phyloP scores from a whole-genome alignment of 2,113 vertebrate genomes.

The Mobula birostris region DNA sequence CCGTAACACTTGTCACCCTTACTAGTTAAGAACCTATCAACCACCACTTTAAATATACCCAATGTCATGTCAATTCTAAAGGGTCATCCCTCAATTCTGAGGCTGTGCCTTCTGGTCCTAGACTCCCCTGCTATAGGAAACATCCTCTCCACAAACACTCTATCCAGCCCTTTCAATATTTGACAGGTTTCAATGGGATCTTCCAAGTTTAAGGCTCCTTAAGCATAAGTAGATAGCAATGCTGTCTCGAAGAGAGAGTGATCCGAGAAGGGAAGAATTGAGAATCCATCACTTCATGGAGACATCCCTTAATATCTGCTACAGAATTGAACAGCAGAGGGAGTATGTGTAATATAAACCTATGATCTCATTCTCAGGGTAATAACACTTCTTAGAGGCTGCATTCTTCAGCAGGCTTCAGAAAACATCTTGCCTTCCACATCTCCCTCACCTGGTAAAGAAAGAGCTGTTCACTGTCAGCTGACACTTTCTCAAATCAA shows the following conservation, averaged over 20 bases:
- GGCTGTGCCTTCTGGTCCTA: too few species aligned
- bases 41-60: too few species aligned
- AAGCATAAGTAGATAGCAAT: neutral
- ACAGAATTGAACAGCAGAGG: neutral
- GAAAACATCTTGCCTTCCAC: neutral
- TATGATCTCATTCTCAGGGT: too few species aligned
- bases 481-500: neutral
- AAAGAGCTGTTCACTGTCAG: neutral
- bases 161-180: too few species aligned
- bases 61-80: too few species aligned
- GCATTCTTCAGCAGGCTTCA: neutral
- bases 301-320: neutral
- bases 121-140: too few species aligned
- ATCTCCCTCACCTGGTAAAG: neutral
- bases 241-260: neutral
- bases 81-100: too few species aligned
- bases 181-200: too few species aligned
- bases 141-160: too few species aligned
- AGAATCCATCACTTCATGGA: neutral
- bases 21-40: too few species aligned
- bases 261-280: neutral
- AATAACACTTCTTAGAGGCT: neutral
- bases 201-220: neutral
- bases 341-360: neutral
- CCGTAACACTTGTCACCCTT: too few species aligned